Evolutionary conservation across 2,113 vertebrate species (phyloP).

Genomic region (Lophura nycthemera): DNA sequence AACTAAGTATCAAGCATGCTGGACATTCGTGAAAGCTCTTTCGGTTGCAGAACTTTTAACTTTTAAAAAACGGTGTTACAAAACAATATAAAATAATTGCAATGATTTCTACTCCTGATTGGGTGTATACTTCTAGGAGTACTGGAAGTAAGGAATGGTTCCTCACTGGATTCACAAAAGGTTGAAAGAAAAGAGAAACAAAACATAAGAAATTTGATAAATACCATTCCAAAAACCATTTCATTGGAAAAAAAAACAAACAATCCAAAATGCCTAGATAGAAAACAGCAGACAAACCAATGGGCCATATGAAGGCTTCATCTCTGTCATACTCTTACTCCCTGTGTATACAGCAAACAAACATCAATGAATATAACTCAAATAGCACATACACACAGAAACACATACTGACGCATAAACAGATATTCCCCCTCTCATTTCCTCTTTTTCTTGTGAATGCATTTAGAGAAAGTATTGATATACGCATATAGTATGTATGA

Average conservation of each 20-base stretch:
- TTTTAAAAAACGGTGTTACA: background rate
- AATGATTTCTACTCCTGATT: background rate
- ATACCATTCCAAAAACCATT: background rate
- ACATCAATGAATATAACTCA: background rate
- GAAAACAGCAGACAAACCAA: background rate
- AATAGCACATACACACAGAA: background rate
- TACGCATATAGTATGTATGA: background rate
- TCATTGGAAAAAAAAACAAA: background rate
- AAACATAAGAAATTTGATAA: background rate
- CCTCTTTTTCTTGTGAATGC: background rate
- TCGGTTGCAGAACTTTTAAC: background rate
- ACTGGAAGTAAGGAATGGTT: background rate
- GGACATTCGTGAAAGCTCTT: background rate
- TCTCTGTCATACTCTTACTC: background rate
- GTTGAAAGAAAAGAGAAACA: background rate
- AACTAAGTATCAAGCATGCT: background rate
- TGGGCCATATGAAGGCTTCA: background rate
- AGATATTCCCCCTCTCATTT: background rate
- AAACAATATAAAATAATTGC: background rate
- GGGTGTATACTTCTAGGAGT: background rate
- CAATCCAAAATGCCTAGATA: background rate
- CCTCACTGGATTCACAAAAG: background rate
- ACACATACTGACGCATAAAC: fast-evolving
- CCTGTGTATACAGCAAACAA: background rate
- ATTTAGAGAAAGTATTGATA: background rate